Conservation (phyloP, 92 coral and sea anemone species). For the Epizoanthus ramosus region DNA sequence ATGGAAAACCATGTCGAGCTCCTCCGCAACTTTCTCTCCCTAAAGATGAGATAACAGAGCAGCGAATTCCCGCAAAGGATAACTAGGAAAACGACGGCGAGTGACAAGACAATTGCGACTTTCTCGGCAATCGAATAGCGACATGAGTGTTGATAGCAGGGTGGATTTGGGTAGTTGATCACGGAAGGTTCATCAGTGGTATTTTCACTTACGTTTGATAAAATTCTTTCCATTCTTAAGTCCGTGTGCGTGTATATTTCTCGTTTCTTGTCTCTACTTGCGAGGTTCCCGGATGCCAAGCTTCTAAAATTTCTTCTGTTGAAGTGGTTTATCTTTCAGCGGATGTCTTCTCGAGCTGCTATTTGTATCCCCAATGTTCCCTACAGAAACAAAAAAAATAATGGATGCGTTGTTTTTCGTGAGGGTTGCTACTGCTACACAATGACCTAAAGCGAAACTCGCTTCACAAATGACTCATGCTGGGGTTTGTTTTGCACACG, state of each 20-base stretch:
- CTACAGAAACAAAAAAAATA: too few species aligned
- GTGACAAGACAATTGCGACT: conserved; percentile 13
- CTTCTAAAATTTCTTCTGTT: not conserved
- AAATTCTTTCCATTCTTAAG: not conserved
- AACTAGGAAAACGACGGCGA: conserved; percentile 4
- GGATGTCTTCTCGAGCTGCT: too few species aligned
- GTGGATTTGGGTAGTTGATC: not conserved
- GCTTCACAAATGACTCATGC: too few species aligned
- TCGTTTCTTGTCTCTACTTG: not conserved
- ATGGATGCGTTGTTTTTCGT: too few species aligned
- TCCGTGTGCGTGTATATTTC: not conserved
- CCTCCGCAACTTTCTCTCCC: conserved; percentile 15
- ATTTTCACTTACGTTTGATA: conserved; percentile 10
- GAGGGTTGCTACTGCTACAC: too few species aligned
- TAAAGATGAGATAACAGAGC: conserved; percentile 32
- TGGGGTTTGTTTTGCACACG: too few species aligned
- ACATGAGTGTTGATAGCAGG: conserved; percentile 12
- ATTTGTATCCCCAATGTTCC: too few species aligned
- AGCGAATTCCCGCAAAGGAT: conserved; percentile 27
- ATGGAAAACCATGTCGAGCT: conserved; percentile 41
- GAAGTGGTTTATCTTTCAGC: too few species aligned
- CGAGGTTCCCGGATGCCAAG: too few species aligned
- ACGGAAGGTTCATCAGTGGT: not conserved
- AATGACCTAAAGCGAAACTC: too few species aligned
- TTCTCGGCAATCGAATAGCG: conserved; percentile 32